Base-by-base conservation (phyloP, 2,113 vertebrate species). In the Hippocampus abdominalis region DNA sequence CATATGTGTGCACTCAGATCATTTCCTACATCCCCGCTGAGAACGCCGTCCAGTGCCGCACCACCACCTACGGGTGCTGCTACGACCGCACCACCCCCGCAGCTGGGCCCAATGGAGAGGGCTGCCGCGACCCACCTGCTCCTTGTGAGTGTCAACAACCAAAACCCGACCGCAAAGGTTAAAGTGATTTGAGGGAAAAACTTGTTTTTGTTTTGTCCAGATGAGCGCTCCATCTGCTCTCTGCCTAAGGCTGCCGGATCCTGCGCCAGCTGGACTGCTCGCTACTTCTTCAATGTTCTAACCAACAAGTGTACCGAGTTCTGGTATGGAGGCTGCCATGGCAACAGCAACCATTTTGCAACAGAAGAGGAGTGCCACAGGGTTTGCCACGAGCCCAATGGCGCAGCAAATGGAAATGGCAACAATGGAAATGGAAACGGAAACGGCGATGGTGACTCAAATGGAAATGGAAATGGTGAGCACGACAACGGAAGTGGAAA, bases 291-390 rank as follows among this genome's bases (percentile, higher is more conserved):
- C 0, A 82, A 98, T 18, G 18, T 91, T n/a, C 77, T 92, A 0
- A 89, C 93, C 64, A 92, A 91, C 56, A 91, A 75, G 72, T 99
- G 97, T 66, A 90, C 90, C 70, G 93, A 95, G n/a, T 99, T 99
- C 87, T 99, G 97, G 97, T 98, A 94, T 0, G 96, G 97, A 0
- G 90, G 95, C 56, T 99, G 97, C 85, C 92, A 96, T 0, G 97
- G 97, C 74, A 99, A 98, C 42, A 90, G 76, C 80, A 99, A 99
- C 86, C 98, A 93, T 90, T 99, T 98, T 66, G 62, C 82, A 61
- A 92, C 92, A 0, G 91, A 93, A 75, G 92, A 92, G 8, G 95
- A 95, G 65, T 99, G 97, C 79, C 87, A 94, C 90, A 82, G 64
- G 71, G 74, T 18, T 0, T 99, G 97, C 83, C 85, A 64, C 42